Evolutionary conservation across 2,797 vertebrate genomes (phyloP), one percentile per base, ranked within the genome.

Genomic region (Pipistrellus pygmaeus): DNA sequence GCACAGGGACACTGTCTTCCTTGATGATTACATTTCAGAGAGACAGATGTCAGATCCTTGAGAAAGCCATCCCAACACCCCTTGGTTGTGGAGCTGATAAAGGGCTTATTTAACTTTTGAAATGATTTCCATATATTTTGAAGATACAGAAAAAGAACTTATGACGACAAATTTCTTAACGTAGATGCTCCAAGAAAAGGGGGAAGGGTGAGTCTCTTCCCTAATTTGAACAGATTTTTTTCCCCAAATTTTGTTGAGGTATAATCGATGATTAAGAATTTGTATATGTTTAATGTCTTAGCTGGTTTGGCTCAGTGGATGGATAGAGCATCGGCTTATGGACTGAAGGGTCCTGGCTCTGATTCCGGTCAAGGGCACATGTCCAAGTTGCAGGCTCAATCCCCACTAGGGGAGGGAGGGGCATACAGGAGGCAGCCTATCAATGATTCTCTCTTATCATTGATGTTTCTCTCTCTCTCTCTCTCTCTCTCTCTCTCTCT

Each of bases 91-190:
- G 90, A 73, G 46, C 30, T 95, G 41, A 90, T 44, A 81, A 91
- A 38, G 66, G 46, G 4, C 44, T 95, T 78, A 68, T 21, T 73
- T 83, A 85, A 85, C 48, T 69, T 90, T 75, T 78, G 0, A 10
- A 86, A 89, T 81, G 14, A 68, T 93, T 93, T 75, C 44, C 23
- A 68, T 83, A 60, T 41, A 53, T 75, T 85, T 86, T 13, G 85
- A 82, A 75, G 38, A 85, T 17, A 85, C n/a, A 30, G 12, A 51
- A n/a, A 69, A 93, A 53, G 27, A 72, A 93, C 38, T 55, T 87
- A 35, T 9, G 51, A 41, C 60, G 23, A 83, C 35, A 87, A 64
- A 69, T 44, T 93, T 95, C 75, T 73, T 78, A 53, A 96, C 30
- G 13, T 76, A 94, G 69, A 46, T 46, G 14, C 27, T 86, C 21